Percentiles rank a stretch among this genome's conserved stretches.
Conservation (phyloP, 2,113 vertebrate species). For the Crotalus helleri region DNA sequence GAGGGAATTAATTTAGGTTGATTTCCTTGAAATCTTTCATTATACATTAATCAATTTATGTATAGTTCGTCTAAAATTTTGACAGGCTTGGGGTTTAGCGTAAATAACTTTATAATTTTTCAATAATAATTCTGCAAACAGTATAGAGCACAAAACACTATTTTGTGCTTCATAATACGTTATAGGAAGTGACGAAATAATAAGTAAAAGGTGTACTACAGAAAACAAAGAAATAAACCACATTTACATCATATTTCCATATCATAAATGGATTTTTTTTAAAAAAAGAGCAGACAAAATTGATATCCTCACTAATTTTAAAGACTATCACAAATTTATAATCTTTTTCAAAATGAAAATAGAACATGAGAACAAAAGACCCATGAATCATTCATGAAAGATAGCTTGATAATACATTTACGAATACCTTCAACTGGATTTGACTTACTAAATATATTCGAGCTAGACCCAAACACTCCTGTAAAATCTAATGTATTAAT, state of each 20-base stretch:
- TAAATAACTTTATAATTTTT: background rate
- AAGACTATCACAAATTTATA: background rate
- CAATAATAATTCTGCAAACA: background rate
- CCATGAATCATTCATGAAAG: background rate
- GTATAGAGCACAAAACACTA: background rate
- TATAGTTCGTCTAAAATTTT: background rate
- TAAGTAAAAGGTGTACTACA: background rate
- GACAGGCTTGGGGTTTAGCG: background rate
- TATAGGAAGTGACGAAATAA: background rate
- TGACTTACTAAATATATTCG: background rate
- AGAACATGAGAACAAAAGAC: background rate
- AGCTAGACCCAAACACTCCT: background rate
- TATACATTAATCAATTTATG: background rate
- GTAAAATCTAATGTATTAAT: background rate
- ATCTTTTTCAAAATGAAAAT: constrained; percentile 5
- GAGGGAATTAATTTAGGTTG: background rate
- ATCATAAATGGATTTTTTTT: background rate
- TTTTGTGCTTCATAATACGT: background rate
- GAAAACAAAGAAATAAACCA: background rate
- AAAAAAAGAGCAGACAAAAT: constrained; percentile 20
- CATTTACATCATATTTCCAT: background rate
- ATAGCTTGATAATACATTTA: constrained; percentile 34
- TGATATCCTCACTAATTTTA: background rate
- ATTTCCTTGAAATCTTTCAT: background rate
- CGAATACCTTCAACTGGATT: background rate